Conservation (phyloP, 2,113 vertebrate genomes). For the Pelmatolapia mariae region DNA sequence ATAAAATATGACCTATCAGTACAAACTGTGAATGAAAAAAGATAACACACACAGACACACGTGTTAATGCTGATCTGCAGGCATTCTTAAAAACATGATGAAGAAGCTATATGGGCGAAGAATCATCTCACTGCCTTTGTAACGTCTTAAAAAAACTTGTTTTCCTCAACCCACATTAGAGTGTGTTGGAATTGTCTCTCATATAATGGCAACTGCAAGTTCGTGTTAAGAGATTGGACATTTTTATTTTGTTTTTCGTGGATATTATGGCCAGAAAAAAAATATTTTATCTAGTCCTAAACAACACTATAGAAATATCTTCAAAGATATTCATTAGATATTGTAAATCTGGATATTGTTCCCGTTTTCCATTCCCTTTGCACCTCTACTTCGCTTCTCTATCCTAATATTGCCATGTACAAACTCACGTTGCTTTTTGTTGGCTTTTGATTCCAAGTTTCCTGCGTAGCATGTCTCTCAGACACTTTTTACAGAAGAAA, state of each 20-base stretch:
- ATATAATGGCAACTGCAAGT: neutral
- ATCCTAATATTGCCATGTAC: neutral
- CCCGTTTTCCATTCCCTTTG: neutral
- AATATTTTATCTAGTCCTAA: neutral
- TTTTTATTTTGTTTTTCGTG: neutral
- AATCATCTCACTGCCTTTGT: neutral
- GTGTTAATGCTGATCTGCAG: neutral
- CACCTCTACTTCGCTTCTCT: neutral
- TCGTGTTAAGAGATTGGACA: neutral
- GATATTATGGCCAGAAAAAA: neutral
- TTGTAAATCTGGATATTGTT: slow-evolving; percentile 26
- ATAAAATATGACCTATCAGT: neutral
- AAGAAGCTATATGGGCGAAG: neutral
- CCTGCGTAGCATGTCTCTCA: neutral
- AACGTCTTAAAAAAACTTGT: neutral
- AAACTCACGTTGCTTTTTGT: neutral
- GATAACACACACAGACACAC: neutral
- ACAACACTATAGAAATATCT: neutral
- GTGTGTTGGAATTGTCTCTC: neutral
- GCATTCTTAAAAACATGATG: neutral
- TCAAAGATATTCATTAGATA: slow-evolving; percentile 54
- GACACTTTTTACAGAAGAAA: neutral
- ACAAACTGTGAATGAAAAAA: neutral
- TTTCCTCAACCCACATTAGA: neutral
- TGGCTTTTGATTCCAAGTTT: neutral